phyloP scores from a whole-genome alignment of 2,888 invertebrate genomes.

The Lepetodrilus schrolli region DNA sequence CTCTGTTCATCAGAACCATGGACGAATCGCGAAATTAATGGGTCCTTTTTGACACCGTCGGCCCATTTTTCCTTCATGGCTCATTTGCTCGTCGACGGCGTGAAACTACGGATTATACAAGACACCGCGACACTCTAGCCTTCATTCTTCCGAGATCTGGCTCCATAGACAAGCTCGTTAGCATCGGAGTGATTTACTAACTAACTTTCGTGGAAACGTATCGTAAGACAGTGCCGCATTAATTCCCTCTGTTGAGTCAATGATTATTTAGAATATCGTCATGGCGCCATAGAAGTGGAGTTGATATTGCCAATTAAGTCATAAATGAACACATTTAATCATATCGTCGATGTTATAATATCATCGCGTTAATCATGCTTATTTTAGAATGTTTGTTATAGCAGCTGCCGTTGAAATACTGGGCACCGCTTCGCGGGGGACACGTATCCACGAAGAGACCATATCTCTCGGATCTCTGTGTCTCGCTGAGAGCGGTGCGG shows the following conservation, averaged over 20 bases:
- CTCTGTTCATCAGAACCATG: slow-evolving; percentile 2
- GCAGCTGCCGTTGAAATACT: no score
- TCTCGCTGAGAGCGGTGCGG: no score
- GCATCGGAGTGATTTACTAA: neutral
- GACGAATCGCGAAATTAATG: neutral
- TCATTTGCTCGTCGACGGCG: neutral
- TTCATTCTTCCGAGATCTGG: neutral
- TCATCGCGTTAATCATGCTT: no score
- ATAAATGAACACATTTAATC: no score
- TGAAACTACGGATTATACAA: neutral
- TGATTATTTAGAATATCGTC: neutral
- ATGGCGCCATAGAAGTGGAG: neutral
- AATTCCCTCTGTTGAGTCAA: neutral
- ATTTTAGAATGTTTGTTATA: no score
- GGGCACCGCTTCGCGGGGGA: no score
- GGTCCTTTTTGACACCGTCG: slow-evolving; percentile 11
- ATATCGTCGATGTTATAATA: no score
- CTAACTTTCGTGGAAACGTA: neutral
- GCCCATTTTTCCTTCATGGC: slow-evolving; percentile 13
- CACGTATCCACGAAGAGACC: no score
- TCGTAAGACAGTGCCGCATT: neutral
- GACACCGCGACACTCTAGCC: neutral
- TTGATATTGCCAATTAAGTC: no score
- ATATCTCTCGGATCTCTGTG: no score
- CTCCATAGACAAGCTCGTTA: neutral